Conservation (phyloP, 2,797 vertebrate genomes). For the Sphenodon punctatus region DNA sequence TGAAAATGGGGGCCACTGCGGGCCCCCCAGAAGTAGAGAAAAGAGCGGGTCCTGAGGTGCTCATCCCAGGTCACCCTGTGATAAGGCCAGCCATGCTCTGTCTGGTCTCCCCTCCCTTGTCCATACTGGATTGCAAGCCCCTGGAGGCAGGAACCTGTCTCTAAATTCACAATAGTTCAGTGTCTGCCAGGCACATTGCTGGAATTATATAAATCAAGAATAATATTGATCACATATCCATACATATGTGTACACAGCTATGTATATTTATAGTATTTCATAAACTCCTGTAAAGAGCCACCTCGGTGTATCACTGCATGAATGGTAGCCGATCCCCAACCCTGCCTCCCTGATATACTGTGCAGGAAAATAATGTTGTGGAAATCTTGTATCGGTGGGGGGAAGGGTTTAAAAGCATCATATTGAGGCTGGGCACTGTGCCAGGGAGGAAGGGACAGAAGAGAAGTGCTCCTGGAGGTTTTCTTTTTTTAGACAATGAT, state of each 20-base stretch:
- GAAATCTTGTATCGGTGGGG: constrained; percentile 54
- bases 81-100: no score
- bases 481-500: constrained; percentile 71
- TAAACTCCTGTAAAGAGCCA: background rate
- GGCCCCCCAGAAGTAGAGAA: no score
- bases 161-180: no score
- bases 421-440: constrained; percentile 65
- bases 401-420: constrained; percentile 64
- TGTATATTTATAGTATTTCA: background rate
- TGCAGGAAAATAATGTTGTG: constrained; percentile 31
- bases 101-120: no score
- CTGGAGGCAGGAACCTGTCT: no score
- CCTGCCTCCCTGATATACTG: constrained; percentile 8
- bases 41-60: no score
- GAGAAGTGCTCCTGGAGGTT: constrained; percentile 54
- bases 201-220: no score
- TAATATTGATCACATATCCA: background rate
- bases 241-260: background rate
- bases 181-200: no score
- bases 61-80: no score
- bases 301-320: background rate
- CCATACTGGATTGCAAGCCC: no score
- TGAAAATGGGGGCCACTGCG: no score
- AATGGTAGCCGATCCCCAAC: constrained; percentile 11
- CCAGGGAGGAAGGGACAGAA: constrained; percentile 70